These are phyloP conservation scores for Proctacanthus coquilletti DNA, from an alignment of 1,140 invertebrate genomes.

Conservation along the genomic window DNA sequence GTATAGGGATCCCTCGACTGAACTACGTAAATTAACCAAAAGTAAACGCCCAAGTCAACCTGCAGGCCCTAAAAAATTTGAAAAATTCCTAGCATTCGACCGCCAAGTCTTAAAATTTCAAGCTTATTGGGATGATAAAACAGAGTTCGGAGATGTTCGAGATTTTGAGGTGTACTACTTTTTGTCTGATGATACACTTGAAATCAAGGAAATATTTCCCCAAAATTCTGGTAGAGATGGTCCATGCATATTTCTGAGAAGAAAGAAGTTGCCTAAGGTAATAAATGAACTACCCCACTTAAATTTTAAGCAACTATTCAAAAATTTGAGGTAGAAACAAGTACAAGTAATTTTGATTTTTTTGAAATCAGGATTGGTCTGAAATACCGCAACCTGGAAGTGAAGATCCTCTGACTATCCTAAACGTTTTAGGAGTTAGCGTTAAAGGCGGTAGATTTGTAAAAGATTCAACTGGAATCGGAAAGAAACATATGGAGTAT, in stretches of 20 bases:
- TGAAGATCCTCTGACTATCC: constrained; percentile 39
- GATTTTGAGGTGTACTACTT: constrained; percentile 66
- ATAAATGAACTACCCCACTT: constrained; percentile 5
- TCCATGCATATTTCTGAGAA: constrained; percentile 52
- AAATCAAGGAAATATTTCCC: constrained; percentile 61
- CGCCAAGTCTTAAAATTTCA: constrained; percentile 65
- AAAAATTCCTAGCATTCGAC: constrained; percentile 62
- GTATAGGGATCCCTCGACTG: constrained; percentile 34
- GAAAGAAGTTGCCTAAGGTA: constrained; percentile 65
- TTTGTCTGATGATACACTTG: constrained; percentile 75
- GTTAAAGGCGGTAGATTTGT: constrained; percentile 42
- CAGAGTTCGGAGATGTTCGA: constrained; percentile 54
- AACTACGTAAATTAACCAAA: constrained; percentile 26
- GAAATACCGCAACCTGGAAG: constrained; percentile 42
- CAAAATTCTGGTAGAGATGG: constrained; percentile 52
- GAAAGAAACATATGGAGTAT: constrained; percentile 35
- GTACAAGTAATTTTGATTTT: not conserved
- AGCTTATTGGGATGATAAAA: constrained; percentile 80
- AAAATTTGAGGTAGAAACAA: not conserved
- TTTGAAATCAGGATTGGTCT: constrained; percentile 15
- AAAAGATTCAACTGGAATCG: constrained; percentile 38
- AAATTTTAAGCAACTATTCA: too few species aligned
- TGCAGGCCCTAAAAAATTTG: too few species aligned
- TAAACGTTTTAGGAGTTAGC: constrained; percentile 53
- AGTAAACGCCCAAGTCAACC: too few species aligned